These are phyloP conservation scores for Siniperca knerii DNA, from an alignment of 2,113 vertebrate species.

Conservation along the genomic window DNA sequence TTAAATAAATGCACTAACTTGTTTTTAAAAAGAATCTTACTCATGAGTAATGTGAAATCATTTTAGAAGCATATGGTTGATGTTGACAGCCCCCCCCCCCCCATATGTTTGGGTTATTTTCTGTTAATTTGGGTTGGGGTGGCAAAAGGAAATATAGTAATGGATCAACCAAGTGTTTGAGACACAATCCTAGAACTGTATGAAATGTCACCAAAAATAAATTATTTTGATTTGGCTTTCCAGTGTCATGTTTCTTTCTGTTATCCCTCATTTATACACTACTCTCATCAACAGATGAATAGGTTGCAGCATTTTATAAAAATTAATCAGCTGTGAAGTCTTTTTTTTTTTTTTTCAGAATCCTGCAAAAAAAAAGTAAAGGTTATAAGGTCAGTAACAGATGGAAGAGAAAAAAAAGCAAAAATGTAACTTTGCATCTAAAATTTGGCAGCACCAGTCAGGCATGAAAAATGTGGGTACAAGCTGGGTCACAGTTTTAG, in stretches of 20 bases:
- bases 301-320: neutral
- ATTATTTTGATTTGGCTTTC: constrained; percentile 88
- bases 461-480: neutral
- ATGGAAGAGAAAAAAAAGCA: neutral
- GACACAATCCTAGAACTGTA: constrained; percentile 87
- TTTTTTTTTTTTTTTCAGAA: neutral
- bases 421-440: neutral
- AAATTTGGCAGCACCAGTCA: neutral
- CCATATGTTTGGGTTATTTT: constrained; percentile 79
- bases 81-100: constrained; percentile 73
- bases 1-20: constrained; percentile 87
- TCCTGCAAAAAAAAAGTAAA: neutral
- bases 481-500: neutral
- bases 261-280: neutral
- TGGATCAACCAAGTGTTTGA: constrained; percentile 85
- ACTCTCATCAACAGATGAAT: neutral
- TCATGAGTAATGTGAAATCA: constrained; percentile 85
- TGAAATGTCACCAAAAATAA: constrained; percentile 88
- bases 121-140: constrained; percentile 81
- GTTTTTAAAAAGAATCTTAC: constrained; percentile 78
- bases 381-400: neutral
- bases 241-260: constrained; percentile 58
- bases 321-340: neutral
- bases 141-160: constrained; percentile 81
- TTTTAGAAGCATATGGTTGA: constrained; percentile 83